Evolutionary conservation across 2,113 vertebrate species (phyloP), one percentile per base, ranked within the genome.

Genomic region (Taxidea taxus): DNA sequence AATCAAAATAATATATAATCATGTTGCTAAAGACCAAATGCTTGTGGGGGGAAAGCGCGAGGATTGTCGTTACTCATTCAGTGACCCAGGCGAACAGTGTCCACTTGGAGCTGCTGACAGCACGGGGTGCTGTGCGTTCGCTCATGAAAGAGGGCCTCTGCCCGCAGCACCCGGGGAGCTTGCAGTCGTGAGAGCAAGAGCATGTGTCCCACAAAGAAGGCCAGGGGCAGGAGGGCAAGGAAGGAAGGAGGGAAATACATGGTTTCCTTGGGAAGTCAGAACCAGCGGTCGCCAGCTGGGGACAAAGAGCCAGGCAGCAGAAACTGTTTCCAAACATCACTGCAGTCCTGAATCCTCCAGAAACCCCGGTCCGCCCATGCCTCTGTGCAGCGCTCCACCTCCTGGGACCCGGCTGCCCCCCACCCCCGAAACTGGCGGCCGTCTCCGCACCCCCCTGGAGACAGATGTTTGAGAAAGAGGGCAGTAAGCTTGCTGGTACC

Each of bases 81-180:
- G 21, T 62, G 25, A 51, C 60, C 51, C 31, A 49, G 39, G 84
- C 62, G 4, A 51, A 11, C 21, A 16, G 2, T 20, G 1, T 54
- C 49, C 56, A 25, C 21, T 37, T 27, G 58, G 44, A 39, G 37
- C 13, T 16, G 0, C 34, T 7, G 11, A 34, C 29, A 1, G 5
- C 3, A 12, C 70, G 2, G 0, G 15, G 4, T 2, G 10, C 34
- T 21, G 4, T 34, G 21, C 20, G 0, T 39, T 62, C 34, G 16
- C 27, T 7, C 9, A 29, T 70, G 4, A n/a, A 82, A 39, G 27
- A 16, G 4, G 4, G 27, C 12, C 70, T 31, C 6, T 21, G 54
- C n/a, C 7, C 21, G 0, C 14, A 49, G n/a, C 20, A n/a, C 90
- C 64, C 29, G 8, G 66, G 56, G 29, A 80, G 42, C 27, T 9